Percentiles rank a stretch among this genome's conserved stretches.
Conservation (phyloP, 1,140 invertebrate species). For the Caenorhabditis latens region DNA sequence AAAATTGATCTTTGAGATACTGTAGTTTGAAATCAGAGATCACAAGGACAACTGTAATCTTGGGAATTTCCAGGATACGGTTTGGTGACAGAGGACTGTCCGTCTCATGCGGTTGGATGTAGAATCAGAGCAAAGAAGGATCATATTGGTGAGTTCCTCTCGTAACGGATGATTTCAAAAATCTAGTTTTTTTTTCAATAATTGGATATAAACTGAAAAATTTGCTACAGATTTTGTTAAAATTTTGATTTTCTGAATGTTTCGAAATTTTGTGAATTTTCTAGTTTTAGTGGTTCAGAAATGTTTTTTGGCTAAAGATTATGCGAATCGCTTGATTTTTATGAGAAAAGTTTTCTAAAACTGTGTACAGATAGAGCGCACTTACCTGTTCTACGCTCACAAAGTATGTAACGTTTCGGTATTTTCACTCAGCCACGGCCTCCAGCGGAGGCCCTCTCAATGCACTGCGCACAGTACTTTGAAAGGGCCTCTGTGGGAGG, state of each 20-base stretch:
- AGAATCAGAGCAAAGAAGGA: conserved; percentile 60
- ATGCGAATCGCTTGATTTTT: not conserved
- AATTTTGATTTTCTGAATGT: not conserved
- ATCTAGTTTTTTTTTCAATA: not conserved
- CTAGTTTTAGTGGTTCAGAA: not conserved
- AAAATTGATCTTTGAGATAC: too few relatives aligned
- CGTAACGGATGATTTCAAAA: not conserved
- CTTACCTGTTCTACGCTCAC: too few relatives aligned
- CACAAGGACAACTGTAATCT: too few relatives aligned
- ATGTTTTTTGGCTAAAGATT: not conserved
- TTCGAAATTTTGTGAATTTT: not conserved
- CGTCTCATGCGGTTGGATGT: conserved; percentile 55
- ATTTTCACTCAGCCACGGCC: too few relatives aligned
- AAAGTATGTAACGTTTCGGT: too few relatives aligned
- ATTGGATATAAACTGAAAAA: not conserved
- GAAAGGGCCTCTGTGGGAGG: too few relatives aligned
- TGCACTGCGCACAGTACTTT: too few relatives aligned
- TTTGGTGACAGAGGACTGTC: conserved; percentile 57
- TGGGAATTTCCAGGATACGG: conserved; percentile 54
- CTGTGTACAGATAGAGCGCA: too few relatives aligned
- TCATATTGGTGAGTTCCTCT: conserved; percentile 44
- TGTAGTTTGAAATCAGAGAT: too few relatives aligned
- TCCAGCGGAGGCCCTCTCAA: too few relatives aligned
- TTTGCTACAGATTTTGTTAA: not conserved
- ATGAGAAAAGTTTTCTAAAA: too few relatives aligned